These are phyloP conservation scores for Drosophila subpulchrella DNA, from an alignment of 1,140 invertebrate species.

Conservation along the genomic window DNA sequence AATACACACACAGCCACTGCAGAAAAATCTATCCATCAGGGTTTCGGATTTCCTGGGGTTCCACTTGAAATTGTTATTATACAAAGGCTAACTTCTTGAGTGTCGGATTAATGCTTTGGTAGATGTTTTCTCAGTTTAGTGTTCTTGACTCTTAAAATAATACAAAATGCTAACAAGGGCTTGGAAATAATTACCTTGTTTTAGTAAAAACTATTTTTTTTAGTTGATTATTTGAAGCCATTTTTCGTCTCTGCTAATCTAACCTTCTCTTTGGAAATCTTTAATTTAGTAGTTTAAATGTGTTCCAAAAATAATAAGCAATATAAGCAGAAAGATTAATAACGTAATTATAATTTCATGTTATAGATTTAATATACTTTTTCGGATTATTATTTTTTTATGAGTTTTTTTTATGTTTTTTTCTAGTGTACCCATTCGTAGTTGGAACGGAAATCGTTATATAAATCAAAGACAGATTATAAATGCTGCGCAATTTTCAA, in stretches of 20 bases:
- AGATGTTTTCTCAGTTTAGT: neutral
- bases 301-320: too few relatives aligned
- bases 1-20: conserved; percentile 17
- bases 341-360: too few relatives aligned
- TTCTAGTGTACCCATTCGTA: conserved; percentile 32
- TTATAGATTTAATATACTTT: neutral
- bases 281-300: too few relatives aligned
- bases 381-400: too few relatives aligned
- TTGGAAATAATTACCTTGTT: too few relatives aligned
- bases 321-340: too few relatives aligned
- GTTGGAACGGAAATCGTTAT: conserved; percentile 80
- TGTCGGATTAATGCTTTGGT: neutral
- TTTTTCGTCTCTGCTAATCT: too few relatives aligned
- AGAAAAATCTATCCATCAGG: neutral
- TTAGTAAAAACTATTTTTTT: too few relatives aligned
- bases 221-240: too few relatives aligned
- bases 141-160: neutral
- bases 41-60: neutral
- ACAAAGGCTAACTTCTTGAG: neutral
- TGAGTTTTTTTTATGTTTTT: neutral
- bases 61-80: neutral
- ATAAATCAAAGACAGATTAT: conserved; percentile 83
- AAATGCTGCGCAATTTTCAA: conserved; percentile 79
- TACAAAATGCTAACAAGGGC: too few relatives aligned
- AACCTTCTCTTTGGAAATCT: too few relatives aligned